These are phyloP conservation scores for Champsocephalus gunnari DNA, from an alignment of 2,797 vertebrate species.

Conservation along the genomic window DNA sequence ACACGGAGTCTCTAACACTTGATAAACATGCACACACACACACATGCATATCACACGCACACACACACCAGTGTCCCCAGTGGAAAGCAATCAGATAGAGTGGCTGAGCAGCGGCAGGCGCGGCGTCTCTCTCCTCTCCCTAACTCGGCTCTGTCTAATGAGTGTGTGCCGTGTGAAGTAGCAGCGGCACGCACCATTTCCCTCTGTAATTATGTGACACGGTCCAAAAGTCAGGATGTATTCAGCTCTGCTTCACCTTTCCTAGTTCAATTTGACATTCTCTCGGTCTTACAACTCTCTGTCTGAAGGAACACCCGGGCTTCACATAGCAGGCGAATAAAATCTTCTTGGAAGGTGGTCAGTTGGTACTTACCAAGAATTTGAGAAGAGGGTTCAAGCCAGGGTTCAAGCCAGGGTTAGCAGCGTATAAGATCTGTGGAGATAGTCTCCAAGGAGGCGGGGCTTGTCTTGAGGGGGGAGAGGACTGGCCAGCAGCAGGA, in stretches of 20 bases:
- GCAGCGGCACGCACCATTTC: conserved; percentile 73
- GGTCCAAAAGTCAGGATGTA: conserved; percentile 73
- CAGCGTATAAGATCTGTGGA: conserved; percentile 66
- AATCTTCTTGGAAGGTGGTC: conserved; percentile 65
- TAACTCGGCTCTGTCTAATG: conserved; percentile 71
- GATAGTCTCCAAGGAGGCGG: conserved; percentile 73
- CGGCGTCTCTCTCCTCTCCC: conserved; percentile 60
- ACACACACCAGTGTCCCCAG: conserved; percentile 57
- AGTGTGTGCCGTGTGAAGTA: conserved; percentile 78
- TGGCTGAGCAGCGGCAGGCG: conserved; percentile 66
- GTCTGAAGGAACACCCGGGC: conserved; percentile 25
- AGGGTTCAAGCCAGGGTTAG: conserved; percentile 64
- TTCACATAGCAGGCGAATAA: conserved; percentile 31
- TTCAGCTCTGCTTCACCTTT: conserved; percentile 61
- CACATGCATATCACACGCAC: conserved; percentile 52
- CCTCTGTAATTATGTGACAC: conserved; percentile 78
- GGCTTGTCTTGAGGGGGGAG: conserved; percentile 73
- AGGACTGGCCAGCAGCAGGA: conserved; percentile 70
- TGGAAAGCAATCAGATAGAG: conserved; percentile 76
- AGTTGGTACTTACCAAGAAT: conserved; percentile 58
- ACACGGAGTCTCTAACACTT: conserved; percentile 42
- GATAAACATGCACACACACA: conserved; percentile 46
- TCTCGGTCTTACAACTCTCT: conserved; percentile 22
- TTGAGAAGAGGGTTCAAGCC: conserved; percentile 54
- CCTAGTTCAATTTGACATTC: conserved; percentile 52